phyloP scores from a whole-genome alignment of 2,113 vertebrate genomes.

The Lepus americanus region DNA sequence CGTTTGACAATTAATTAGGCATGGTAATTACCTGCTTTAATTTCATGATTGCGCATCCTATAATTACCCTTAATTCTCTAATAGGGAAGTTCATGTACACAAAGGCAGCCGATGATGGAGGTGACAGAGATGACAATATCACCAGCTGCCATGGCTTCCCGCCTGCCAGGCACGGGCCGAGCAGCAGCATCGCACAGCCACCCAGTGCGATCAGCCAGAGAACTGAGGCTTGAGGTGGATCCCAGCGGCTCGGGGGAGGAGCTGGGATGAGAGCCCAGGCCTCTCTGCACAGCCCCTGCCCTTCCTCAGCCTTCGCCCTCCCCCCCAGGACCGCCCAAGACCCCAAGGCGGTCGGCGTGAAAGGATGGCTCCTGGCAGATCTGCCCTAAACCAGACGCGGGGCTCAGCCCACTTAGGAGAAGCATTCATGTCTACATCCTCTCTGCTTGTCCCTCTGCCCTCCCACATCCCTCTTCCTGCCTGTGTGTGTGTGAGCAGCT shows the following conservation, averaged over 20 bases:
- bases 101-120: constrained; percentile 60
- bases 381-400: background rate
- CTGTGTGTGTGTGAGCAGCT: background rate
- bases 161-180: background rate
- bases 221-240: background rate
- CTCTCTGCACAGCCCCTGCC: background rate
- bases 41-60: constrained; percentile 79
- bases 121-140: constrained; percentile 46
- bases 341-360: too few species aligned
- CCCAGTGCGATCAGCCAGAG: background rate
- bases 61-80: constrained; percentile 83
- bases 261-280: background rate
- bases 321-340: too few species aligned
- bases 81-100: constrained; percentile 78
- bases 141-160: constrained; percentile 8
- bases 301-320: background rate
- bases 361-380: background rate
- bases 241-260: too few species aligned
- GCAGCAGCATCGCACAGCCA: background rate
- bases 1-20: constrained; percentile 82
- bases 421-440: background rate
- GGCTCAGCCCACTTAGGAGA: background rate
- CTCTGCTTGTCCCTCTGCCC: background rate
- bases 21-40: constrained; percentile 84
- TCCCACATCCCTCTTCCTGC: background rate